Evolutionary conservation across 2,888 invertebrate genomes (phyloP), one percentile per base, ranked within the genome.

Genomic region (Octonoba sinensis): DNA sequence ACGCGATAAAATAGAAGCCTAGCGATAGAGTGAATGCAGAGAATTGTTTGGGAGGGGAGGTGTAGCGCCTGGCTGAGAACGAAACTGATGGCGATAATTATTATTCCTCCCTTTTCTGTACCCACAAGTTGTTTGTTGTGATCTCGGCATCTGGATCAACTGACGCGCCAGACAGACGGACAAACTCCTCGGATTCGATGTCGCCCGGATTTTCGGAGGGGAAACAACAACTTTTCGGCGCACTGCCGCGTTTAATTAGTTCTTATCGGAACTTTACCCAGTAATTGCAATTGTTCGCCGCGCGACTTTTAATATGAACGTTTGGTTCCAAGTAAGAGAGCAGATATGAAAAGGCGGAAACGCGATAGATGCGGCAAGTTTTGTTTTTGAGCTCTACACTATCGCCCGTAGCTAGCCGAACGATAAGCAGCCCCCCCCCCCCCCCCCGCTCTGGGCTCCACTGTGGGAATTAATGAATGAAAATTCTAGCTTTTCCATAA

Each of bases 41-140:
- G 24, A 22, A 59, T 59, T 49, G 62, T 6, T 16, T 54, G n/a
- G 18, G 16, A 36, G 15, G 67, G 22, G 56, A n/a, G 24, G 66
- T 47, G 66, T 13, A 22, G 22, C 20, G 56, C n/a, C 36, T 36
- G n/a, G 51, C 22, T 46, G 59, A 66, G 76, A 70, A 60, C 75
- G 69, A 62, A 76, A 76, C 77, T 79, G 78, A 79, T 79, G 78
- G 78, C 67, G 78, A 79, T 79, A 79, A 77, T 77, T 77, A 79
- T 79, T 79, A 79, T 79, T 79, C 78, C 78, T 36, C 71, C 76
- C 77, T 71, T 65, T 78, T 78, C 62, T 64, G 56, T 49, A 49
- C 24, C 56, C 47, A 70, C 71, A 64, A 64, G 54, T 54, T 49
- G 70, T 77, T 77, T 70, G 16, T 77, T 77, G 77, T 57, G 77